These are phyloP conservation scores for Xiphorhynchus erythropygius DNA, from an alignment of 2,797 vertebrate genomes.

Conservation along the genomic window DNA sequence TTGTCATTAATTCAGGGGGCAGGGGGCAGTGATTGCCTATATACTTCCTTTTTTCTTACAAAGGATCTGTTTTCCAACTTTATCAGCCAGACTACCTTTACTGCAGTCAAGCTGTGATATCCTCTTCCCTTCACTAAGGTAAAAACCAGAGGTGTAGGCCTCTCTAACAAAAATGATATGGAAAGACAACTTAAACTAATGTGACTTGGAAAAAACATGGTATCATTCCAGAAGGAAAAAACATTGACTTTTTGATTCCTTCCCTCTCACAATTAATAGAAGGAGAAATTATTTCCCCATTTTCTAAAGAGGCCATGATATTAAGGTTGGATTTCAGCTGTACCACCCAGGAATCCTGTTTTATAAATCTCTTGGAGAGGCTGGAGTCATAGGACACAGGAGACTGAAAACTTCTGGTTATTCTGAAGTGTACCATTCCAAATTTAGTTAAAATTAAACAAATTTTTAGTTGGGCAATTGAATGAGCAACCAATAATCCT, in stretches of 20 bases:
- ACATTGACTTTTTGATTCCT: neutral
- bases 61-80: neutral
- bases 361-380: neutral
- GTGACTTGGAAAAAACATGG: neutral
- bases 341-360: neutral
- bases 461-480: neutral
- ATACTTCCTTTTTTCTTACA: neutral
- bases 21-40: neutral
- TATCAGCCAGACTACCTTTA: neutral
- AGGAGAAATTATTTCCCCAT: neutral
- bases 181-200: neutral
- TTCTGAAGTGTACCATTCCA: neutral
- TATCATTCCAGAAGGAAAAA: neutral
- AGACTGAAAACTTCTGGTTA: neutral
- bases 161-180: neutral
- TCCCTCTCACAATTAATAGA: neutral
- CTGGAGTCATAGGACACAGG: neutral
- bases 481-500: neutral
- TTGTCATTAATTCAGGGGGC: neutral
- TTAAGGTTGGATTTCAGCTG: neutral
- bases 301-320: neutral
- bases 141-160: neutral
- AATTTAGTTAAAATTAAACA: neutral
- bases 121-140: neutral
- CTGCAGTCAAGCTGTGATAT: neutral